phyloP scores from a whole-genome alignment of 2,797 vertebrate species.

The Sphaeramia orbicularis region DNA sequence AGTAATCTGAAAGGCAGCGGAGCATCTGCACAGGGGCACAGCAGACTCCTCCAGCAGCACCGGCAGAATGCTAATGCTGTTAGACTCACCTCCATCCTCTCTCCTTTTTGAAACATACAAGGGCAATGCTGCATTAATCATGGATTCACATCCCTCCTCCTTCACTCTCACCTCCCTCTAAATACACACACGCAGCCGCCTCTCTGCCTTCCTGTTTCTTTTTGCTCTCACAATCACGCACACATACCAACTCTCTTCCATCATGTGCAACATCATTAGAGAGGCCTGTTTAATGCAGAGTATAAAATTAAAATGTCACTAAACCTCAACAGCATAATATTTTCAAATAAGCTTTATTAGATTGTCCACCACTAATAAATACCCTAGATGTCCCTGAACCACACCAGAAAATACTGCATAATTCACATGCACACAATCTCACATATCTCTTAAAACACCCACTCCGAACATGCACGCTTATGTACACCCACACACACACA shows the following conservation, averaged over 20 bases:
- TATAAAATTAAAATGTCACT: slow-evolving; percentile 40
- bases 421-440: slow-evolving; percentile 49
- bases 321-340: slow-evolving; percentile 32
- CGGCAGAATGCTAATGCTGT: slow-evolving; percentile 83
- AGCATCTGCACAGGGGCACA: slow-evolving; percentile 69
- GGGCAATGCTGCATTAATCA: slow-evolving; percentile 87
- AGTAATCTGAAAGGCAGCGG: slow-evolving; percentile 66
- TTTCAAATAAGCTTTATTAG: slow-evolving; percentile 40
- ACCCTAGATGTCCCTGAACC: slow-evolving; percentile 23
- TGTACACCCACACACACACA: slow-evolving; percentile 30
- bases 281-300: slow-evolving; percentile 28
- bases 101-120: slow-evolving; percentile 81
- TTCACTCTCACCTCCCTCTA: slow-evolving; percentile 53
- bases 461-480: slow-evolving; percentile 57
- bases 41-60: slow-evolving; percentile 70
- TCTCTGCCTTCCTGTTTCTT: slow-evolving; percentile 20
- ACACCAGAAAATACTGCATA: slow-evolving; percentile 35
- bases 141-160: slow-evolving; percentile 64
- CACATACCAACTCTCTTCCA: slow-evolving; percentile 5
- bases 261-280: slow-evolving; percentile 35
- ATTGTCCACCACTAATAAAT: slow-evolving; percentile 28
- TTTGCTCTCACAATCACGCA: not conserved
- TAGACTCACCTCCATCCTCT: slow-evolving; percentile 72
- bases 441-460: slow-evolving; percentile 57
- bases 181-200: slow-evolving; percentile 32